A percentile compares a stretch with the other conserved stretches of the same genome.
These are phyloP conservation scores for Micromussa lordhowensis DNA, from an alignment of 92 coral and sea anemone genomes.

Conservation along the genomic window DNA sequence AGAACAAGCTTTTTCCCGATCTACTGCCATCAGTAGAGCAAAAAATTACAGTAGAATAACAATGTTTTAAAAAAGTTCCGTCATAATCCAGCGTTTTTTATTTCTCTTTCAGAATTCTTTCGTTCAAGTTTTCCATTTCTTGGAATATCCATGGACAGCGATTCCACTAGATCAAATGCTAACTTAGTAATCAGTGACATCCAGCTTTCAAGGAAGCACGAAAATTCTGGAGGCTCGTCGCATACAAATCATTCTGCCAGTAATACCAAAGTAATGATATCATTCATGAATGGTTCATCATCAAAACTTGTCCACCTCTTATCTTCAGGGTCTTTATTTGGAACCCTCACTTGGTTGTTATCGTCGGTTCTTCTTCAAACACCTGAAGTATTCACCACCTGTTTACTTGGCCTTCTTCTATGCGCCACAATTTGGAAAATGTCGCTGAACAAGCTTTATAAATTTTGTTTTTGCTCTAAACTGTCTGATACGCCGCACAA, in stretches of 20 bases:
- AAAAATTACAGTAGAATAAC: neutral
- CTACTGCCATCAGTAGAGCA: neutral
- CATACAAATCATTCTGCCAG: neutral
- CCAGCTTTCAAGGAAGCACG: neutral
- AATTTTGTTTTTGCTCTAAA: neutral
- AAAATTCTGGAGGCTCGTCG: neutral
- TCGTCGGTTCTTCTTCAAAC: neutral
- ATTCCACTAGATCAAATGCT: neutral
- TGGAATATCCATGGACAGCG: neutral
- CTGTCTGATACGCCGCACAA: neutral
- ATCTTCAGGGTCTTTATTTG: neutral
- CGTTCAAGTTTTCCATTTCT: neutral
- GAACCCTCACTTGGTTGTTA: neutral
- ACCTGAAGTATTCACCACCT: neutral
- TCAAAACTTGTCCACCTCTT: neutral
- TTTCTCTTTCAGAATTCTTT: slow-evolving; percentile 8
- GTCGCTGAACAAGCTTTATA: neutral
- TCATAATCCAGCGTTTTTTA: neutral
- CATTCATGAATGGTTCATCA: neutral
- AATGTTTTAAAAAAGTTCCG: neutral
- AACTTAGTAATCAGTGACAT: neutral
- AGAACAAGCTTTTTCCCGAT: neutral
- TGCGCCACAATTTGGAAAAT: neutral
- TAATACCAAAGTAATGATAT: neutral
- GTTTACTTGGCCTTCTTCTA: neutral